Evolutionary conservation across 2,113 vertebrate genomes (phyloP).

Genomic region (Sinocyclocheilus grahami): DNA sequence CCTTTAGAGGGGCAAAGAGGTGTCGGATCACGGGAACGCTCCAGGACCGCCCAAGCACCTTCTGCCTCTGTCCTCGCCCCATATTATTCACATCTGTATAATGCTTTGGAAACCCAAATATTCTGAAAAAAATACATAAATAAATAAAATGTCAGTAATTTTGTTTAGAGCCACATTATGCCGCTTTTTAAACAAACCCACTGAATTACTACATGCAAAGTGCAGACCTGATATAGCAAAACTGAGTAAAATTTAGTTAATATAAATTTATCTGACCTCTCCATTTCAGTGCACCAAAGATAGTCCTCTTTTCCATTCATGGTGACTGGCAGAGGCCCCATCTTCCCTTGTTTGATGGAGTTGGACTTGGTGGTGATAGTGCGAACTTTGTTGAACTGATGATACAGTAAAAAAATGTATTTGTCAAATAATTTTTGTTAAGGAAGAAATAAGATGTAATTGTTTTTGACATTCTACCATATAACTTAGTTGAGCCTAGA

Average conservation of each 20-base stretch:
- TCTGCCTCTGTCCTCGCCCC: conserved; percentile 82
- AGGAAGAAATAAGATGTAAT: not conserved
- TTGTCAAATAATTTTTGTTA: not conserved
- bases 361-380: conserved; percentile 89
- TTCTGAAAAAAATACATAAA: conserved; percentile 67
- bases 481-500: not conserved
- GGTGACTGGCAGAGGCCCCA: conserved; percentile 80
- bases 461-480: not conserved
- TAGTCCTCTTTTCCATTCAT: conserved; percentile 89
- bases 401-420: conserved; percentile 46
- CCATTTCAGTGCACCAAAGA: conserved; percentile 89
- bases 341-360: conserved; percentile 85
- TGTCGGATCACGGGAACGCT: conserved; percentile 91
- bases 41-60: conserved; percentile 89
- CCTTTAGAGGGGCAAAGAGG: conserved; percentile 92
- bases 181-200: not conserved
- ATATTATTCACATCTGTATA: conserved; percentile 92
- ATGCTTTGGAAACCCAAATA: conserved; percentile 94
- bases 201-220: not conserved
- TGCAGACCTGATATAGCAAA: not conserved
- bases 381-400: conserved; percentile 86
- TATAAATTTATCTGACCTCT: conserved; percentile 73
- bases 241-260: not conserved
- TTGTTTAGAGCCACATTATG: not conserved
- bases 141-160: not conserved